These are phyloP conservation scores for Agrotis segetum DNA, from an alignment of 2,888 invertebrate species.

Conservation along the genomic window DNA sequence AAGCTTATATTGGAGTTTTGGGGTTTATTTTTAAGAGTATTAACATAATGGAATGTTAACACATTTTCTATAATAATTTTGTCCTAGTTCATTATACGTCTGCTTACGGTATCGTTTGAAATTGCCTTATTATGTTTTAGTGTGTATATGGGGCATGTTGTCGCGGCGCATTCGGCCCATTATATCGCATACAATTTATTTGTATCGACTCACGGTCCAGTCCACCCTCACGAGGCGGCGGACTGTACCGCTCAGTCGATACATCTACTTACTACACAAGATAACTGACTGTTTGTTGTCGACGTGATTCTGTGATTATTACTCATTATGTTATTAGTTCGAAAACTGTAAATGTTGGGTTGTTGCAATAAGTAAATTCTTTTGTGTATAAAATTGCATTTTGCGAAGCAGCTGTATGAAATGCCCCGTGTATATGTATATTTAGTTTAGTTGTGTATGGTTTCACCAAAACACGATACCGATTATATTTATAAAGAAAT, in stretches of 20 bases:
- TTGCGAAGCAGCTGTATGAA: constrained; percentile 75
- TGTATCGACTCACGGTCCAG: constrained; percentile 21
- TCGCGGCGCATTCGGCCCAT: constrained; percentile 59
- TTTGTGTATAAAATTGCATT: constrained; percentile 81
- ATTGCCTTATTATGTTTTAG: constrained; percentile 77
- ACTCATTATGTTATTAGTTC: constrained; percentile 74
- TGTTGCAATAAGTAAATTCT: constrained; percentile 89
- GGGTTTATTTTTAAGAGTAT: constrained; percentile 79
- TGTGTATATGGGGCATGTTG: constrained; percentile 79
- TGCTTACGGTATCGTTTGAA: constrained; percentile 74
- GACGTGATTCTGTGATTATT: constrained; percentile 79
- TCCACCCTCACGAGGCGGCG: constrained; percentile 18
- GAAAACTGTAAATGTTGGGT: constrained; percentile 87
- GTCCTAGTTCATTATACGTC: constrained; percentile 67
- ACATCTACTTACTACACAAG: constrained; percentile 40
- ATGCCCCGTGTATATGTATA: constrained; percentile 82
- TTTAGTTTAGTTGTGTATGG: constrained; percentile 74
- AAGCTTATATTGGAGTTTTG: constrained; percentile 82
- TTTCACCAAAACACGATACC: constrained; percentile 70
- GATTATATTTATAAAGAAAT: constrained; percentile 61
- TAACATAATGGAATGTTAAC: constrained; percentile 83
- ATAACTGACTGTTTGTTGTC: constrained; percentile 50
- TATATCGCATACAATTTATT: constrained; percentile 42
- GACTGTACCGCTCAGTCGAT: constrained; percentile 18
- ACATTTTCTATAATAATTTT: constrained; percentile 71